Conservation (phyloP, 2,888 invertebrate genomes). For the Cotesia congregata region DNA sequence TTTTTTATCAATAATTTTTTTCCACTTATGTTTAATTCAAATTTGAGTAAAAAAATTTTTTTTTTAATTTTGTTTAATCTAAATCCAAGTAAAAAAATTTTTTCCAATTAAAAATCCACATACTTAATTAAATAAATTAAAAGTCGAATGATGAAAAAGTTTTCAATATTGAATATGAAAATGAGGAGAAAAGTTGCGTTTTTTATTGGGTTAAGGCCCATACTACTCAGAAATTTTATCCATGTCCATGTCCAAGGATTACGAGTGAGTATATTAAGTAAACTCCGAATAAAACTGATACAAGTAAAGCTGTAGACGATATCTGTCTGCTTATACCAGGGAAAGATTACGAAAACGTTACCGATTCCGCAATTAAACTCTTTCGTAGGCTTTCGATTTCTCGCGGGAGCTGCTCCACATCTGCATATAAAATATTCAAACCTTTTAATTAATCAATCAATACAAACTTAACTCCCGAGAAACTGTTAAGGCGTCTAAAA, state of each 20-base stretch:
- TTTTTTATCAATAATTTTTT: too few relatives aligned
- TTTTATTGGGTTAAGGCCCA: slow-evolving; percentile 9
- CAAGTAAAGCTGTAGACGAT: too few relatives aligned
- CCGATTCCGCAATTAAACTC: slow-evolving; percentile 18
- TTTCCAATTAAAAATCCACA: too few relatives aligned
- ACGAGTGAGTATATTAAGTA: slow-evolving; percentile 11
- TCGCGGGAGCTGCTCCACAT: slow-evolving; percentile 4
- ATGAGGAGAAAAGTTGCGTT: slow-evolving; percentile 5
- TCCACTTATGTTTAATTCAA: too few relatives aligned
- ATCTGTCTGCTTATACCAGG: not conserved
- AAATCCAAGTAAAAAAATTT: too few relatives aligned
- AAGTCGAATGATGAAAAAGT: too few relatives aligned
- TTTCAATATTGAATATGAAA: not conserved
- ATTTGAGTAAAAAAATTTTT: too few relatives aligned
- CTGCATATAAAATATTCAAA: not conserved
- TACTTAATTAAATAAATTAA: too few relatives aligned
- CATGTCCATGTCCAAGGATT: slow-evolving; percentile 8
- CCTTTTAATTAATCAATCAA: not conserved
- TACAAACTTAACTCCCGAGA: too few relatives aligned
- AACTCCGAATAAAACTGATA: too few relatives aligned
- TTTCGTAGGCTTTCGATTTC: slow-evolving; percentile 20
- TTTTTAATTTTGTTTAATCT: too few relatives aligned
- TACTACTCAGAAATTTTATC: not conserved
- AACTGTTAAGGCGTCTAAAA: too few relatives aligned
- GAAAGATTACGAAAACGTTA: slow-evolving; percentile 24